Base-by-base conservation (phyloP, 2,113 vertebrate genomes). In the Mohoua ochrocephala region DNA sequence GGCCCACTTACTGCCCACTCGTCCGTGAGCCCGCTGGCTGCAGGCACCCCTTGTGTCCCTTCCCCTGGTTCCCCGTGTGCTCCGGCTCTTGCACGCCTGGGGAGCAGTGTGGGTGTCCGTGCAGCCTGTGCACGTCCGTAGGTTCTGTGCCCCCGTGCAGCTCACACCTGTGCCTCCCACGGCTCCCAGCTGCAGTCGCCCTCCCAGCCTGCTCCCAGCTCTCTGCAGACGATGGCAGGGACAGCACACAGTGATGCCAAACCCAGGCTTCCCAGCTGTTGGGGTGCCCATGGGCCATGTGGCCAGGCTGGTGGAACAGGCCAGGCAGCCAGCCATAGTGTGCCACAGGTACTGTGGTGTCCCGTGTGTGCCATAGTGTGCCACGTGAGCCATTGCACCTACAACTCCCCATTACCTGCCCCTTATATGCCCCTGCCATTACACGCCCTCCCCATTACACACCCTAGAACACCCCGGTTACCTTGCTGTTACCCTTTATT, bases 51-150 rank as follows among this genome's bases (percentile, higher is more conserved):
- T 37, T 4, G 9, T 18, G 26, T 28, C 30, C 64, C 39, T 57
- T 17, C 21, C 50, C 50, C 23, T 42, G n/a, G 17, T 13, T 52
- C 64, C n/a, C 30, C 5, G 1, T 3, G 11, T 10, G 18, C 53
- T 21, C 35, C 3, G 3, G 41, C 53, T 56, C 59, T 63, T 0
- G 0, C n/a, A 26, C 1, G 0, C 45, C 0, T 2, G 11, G 63
- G 15, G 44, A 65, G n/a, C 75, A 30, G 11, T 2, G 1, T 2
- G 5, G 3, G 10, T 33, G 54, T 71, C 54, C 0, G 0, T 42
- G 84, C 27, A 47, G 53, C 47, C 17, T 18, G 13, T n/a, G 54
- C 18, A 6, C 4, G 13, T 11, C 44, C 10, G 5, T 3, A 3
- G 39, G 33, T 22, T 11, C 13, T 9, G 39, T 26, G 42, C 9